Base-by-base conservation (phyloP, 2,888 invertebrate genomes). In the Spisula solida region DNA sequence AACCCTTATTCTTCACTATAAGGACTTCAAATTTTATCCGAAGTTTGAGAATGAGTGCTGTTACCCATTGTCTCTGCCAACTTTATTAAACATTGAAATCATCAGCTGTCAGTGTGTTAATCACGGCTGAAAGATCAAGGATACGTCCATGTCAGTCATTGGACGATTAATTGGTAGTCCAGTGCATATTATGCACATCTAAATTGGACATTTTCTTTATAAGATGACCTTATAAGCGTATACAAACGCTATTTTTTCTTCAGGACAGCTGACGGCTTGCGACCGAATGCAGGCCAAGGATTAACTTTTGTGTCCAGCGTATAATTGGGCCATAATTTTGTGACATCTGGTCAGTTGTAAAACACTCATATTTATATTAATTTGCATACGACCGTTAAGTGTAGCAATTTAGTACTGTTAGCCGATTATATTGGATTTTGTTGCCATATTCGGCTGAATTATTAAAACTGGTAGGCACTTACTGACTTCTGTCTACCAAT, bases 311-410 rank as follows among this genome's bases (percentile, higher is more conserved):
- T 82, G 83, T 82, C 87, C 82, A 56, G 87, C 87, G 48, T 31
- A 84, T 83, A 88, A 88, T 88, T 88, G 84, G 31, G 20, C 66
- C 66, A 60, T 84, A 88, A 83, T 80, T 80, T 66, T 78, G 87
- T 41, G 84, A 88, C 87, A 88, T 83, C 83, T 88, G 87, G 84
- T 55, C 84, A 48, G 66, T 70, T 84, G 66, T 83, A 81, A 79
- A 88, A 41, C 82, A 66, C 78, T 88, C 83, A 34, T 82, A 87
- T 82, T 81, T 80, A 84, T 84, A 80, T 83, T 83, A 80, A 88
- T 88, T 87, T 84, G 55, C 87, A 88, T 88, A 80, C 60, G 83
- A 29, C 86, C n/a, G 60, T 75, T 79, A 85, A 85, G 78, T 84
- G 75, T 55, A 31, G 78, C 78, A 84, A 84, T 84, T 84, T 84